phyloP scores from a whole-genome alignment of 1,140 invertebrate genomes.

The Drosophila lacertosa region DNA sequence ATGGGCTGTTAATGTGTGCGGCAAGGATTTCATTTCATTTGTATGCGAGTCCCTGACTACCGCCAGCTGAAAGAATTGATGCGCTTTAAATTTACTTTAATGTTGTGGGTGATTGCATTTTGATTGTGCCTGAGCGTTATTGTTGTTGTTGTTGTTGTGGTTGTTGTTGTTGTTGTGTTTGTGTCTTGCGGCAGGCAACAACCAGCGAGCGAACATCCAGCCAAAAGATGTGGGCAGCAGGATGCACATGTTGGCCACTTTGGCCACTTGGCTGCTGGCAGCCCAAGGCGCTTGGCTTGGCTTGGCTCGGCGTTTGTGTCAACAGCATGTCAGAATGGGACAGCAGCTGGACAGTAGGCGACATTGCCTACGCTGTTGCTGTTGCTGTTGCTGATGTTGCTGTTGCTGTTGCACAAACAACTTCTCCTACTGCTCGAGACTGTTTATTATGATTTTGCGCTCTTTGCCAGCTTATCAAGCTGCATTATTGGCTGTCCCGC shows the following conservation, averaged over 20 bases:
- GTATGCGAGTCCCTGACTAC: constrained; percentile 36
- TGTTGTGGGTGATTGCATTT: constrained; percentile 80
- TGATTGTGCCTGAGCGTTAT: constrained; percentile 55
- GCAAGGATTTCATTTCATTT: constrained; percentile 79
- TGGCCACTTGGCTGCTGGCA: constrained; percentile 62
- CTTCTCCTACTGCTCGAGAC: constrained; percentile 31
- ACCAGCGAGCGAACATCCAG: constrained; percentile 41
- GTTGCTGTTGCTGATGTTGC: constrained; percentile 34
- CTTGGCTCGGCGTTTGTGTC: constrained; percentile 64
- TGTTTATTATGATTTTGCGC: constrained; percentile 58
- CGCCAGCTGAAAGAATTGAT: constrained; percentile 25
- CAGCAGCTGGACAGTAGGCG: constrained; percentile 67
- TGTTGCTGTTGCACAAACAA: constrained; percentile 32
- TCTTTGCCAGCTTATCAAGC: constrained; percentile 61
- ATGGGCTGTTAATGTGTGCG: constrained; percentile 81
- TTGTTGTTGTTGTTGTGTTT: neutral
- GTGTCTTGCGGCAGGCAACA: constrained; percentile 19
- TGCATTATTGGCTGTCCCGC: constrained; percentile 60
- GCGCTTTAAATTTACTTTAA: constrained; percentile 65
- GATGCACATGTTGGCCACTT: constrained; percentile 41
- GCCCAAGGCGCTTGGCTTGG: constrained; percentile 61
- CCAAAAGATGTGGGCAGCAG: constrained; percentile 70
- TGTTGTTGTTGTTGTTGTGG: neutral
- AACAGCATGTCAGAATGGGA: constrained; percentile 73
- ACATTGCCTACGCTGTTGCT: constrained; percentile 49